Conservation (phyloP, 2,888 invertebrate species). For the Stenchaetothrips biformis region DNA sequence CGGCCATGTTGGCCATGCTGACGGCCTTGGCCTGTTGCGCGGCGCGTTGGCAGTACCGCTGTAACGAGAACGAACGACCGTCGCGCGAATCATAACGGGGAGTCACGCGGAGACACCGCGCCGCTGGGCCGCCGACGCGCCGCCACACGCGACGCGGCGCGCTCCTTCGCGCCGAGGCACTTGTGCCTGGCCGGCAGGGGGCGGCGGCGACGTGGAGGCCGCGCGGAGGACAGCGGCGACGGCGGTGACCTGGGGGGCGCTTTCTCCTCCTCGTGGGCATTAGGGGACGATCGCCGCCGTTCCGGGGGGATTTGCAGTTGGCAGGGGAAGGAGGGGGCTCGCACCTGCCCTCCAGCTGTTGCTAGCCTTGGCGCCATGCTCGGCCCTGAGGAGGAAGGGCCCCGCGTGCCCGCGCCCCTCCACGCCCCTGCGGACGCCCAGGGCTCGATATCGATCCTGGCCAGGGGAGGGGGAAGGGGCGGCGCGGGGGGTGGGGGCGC, state of each 20-base stretch:
- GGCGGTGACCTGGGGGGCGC: neutral
- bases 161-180: too few species aligned
- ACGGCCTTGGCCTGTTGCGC: neutral
- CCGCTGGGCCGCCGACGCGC: too few species aligned
- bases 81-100: neutral
- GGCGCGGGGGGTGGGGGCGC: neutral
- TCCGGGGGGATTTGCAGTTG: too few species aligned
- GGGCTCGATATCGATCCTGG: slow-evolving; percentile 13
- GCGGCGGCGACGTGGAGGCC: neutral
- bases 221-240: neutral
- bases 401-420: neutral
- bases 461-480: neutral
- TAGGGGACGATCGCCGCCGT: neutral
- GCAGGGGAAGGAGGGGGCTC: neutral
- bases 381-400: neutral
- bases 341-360: slow-evolving; percentile 1
- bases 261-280: neutral
- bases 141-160: too few species aligned
- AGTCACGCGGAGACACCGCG: too few species aligned
- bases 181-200: neutral
- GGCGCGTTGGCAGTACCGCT: neutral
- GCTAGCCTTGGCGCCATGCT: neutral
- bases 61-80: neutral
- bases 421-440: neutral
- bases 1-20: neutral